Conservation (phyloP, 2,888 invertebrate species). For the Cheilosia vulpina region DNA sequence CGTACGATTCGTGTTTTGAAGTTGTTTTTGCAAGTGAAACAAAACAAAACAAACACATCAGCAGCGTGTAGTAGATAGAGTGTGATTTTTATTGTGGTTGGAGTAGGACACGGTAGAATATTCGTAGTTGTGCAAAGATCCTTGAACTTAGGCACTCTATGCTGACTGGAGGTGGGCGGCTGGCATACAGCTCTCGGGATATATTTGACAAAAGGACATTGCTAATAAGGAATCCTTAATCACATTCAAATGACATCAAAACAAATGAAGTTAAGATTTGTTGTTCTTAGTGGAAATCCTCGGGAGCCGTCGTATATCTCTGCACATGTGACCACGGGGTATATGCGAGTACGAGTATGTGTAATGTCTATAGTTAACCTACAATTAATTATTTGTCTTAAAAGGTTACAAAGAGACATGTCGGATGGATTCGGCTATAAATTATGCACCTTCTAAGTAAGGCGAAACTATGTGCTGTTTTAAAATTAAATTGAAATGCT, state of each 20-base stretch:
- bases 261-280: conserved; percentile 74
- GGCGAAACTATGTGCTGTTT: conserved; percentile 21
- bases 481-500: conserved; percentile 45
- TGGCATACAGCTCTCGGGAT: not conserved
- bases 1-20: conserved; percentile 52
- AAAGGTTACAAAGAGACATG: conserved; percentile 65
- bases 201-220: conserved; percentile 42
- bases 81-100: conserved; percentile 64
- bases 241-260: conserved; percentile 72
- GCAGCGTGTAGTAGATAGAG: conserved; percentile 9
- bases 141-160: not conserved
- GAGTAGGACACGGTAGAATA: conserved; percentile 5
- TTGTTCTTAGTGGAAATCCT: conserved; percentile 39
- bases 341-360: not conserved
- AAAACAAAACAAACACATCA: conserved; percentile 48
- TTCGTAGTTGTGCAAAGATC: not conserved
- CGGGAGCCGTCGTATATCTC: conserved; percentile 15
- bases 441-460: conserved; percentile 65
- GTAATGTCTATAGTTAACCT: conserved; percentile 33
- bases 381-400: conserved; percentile 74
- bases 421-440: conserved; percentile 65
- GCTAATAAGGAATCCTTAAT: conserved; percentile 72
- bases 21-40: conserved; percentile 50
- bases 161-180: not conserved
- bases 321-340: conserved; percentile 63